Conservation (phyloP, 2,888 invertebrate genomes). For the Melipona bicolor region DNA sequence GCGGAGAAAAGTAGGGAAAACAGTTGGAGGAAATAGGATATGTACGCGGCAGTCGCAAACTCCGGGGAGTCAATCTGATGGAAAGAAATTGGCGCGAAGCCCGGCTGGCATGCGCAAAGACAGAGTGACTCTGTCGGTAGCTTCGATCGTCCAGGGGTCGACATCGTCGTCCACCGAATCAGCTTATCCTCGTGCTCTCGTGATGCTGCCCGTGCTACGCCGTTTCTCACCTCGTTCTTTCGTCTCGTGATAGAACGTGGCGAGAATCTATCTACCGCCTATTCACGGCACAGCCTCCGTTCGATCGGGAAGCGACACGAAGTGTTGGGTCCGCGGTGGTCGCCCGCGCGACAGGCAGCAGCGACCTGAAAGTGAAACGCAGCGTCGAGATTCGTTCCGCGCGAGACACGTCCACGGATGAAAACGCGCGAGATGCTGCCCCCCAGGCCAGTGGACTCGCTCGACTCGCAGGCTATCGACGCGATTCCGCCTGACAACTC, state of each 20-base stretch:
- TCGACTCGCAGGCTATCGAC: slow-evolving; percentile 10
- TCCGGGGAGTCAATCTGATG: slow-evolving; percentile 22
- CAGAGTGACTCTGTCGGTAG: slow-evolving; percentile 62
- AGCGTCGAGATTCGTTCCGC: neutral
- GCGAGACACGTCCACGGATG: slow-evolving; percentile 16
- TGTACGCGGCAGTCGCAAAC: too few species aligned
- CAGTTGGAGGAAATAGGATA: too few species aligned
- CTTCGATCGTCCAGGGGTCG: slow-evolving; percentile 70
- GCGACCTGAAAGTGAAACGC: neutral
- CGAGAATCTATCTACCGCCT: neutral
- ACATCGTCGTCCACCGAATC: slow-evolving; percentile 51
- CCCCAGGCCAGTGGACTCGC: slow-evolving; percentile 30
- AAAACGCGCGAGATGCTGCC: slow-evolving; percentile 31
- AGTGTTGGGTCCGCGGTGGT: neutral
- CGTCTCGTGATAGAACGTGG: slow-evolving; percentile 58
- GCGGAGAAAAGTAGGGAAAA: neutral
- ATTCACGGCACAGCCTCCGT: neutral
- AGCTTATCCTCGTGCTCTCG: slow-evolving; percentile 62
- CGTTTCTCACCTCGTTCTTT: slow-evolving; percentile 23
- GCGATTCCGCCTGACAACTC: neutral
- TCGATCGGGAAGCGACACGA: neutral
- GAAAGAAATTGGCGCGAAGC: slow-evolving; percentile 67
- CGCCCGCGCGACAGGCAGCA: neutral
- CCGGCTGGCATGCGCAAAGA: slow-evolving; percentile 63
- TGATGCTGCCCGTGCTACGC: slow-evolving; percentile 54